These are phyloP conservation scores for Rhombomys opimus DNA, from an alignment of 2,113 vertebrate species.

Conservation along the genomic window DNA sequence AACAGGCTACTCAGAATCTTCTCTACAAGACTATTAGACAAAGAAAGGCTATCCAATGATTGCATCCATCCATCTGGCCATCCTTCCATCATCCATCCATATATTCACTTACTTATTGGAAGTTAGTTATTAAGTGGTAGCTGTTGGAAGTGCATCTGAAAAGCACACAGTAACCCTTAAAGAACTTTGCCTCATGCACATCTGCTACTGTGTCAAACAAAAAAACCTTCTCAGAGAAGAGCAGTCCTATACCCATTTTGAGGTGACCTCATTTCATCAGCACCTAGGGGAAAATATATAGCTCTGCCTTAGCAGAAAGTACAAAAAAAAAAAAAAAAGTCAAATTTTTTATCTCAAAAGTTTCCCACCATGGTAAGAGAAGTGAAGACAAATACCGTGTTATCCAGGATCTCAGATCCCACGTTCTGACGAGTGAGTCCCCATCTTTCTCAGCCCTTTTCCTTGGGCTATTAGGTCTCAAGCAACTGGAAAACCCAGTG, in stretches of 20 bases:
- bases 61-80: neutral
- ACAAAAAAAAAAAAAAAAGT: neutral
- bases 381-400: neutral
- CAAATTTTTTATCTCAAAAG: conserved; percentile 6
- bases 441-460: neutral
- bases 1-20: too few relatives aligned
- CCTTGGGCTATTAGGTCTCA: neutral
- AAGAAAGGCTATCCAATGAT: neutral
- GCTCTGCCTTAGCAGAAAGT: neutral
- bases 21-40: neutral
- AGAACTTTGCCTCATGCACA: neutral
- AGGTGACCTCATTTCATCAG: neutral
- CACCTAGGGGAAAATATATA: neutral
- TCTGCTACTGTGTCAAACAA: neutral
- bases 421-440: neutral
- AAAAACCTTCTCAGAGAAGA: neutral
- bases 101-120: neutral
- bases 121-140: conserved; percentile 7
- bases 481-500: neutral
- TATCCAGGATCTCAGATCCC: neutral
- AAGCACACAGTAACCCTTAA: neutral
- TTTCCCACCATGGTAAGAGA: neutral
- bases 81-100: too few relatives aligned
- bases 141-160: neutral
- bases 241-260: neutral